Percentiles rank a stretch among this genome's conserved stretches.
phyloP scores from a whole-genome alignment of 2,888 invertebrate species.

The Pheosia gnoma region DNA sequence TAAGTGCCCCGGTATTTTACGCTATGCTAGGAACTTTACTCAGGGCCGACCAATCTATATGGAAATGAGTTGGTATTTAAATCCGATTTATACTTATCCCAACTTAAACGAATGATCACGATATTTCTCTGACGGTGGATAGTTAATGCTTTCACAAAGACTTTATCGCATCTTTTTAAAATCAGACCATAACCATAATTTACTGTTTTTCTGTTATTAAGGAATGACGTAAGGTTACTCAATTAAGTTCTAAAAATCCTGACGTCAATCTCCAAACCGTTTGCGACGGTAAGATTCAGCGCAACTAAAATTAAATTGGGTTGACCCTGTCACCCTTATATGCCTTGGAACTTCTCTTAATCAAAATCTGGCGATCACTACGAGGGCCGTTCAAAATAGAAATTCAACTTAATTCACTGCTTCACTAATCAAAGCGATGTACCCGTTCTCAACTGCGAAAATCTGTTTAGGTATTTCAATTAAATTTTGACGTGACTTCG shows the following conservation, averaged over 20 bases:
- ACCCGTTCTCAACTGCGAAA: constrained; percentile 12
- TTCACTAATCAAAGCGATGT: constrained; percentile 27
- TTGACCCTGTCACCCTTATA: constrained; percentile 9
- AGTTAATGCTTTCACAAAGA: too few species aligned
- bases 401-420: constrained; percentile 17
- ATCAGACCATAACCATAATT: too few species aligned
- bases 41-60: background rate
- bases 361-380: constrained; percentile 12
- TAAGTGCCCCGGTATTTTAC: background rate
- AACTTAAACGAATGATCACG: too few species aligned
- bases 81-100: background rate
- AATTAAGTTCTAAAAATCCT: background rate
- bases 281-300: background rate
- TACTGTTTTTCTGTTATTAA: too few species aligned
- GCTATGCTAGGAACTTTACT: background rate
- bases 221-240: background rate
- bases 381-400: constrained; percentile 7
- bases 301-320: constrained; percentile 18
- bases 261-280: background rate
- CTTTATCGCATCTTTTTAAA: too few species aligned
- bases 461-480: constrained; percentile 18
- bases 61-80: background rate
- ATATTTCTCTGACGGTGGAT: too few species aligned
- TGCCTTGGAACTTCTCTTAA: constrained; percentile 12
- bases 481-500: constrained; percentile 11